These are phyloP conservation scores for Florisuga fusca DNA, from an alignment of 2,797 vertebrate species.

Conservation along the genomic window DNA sequence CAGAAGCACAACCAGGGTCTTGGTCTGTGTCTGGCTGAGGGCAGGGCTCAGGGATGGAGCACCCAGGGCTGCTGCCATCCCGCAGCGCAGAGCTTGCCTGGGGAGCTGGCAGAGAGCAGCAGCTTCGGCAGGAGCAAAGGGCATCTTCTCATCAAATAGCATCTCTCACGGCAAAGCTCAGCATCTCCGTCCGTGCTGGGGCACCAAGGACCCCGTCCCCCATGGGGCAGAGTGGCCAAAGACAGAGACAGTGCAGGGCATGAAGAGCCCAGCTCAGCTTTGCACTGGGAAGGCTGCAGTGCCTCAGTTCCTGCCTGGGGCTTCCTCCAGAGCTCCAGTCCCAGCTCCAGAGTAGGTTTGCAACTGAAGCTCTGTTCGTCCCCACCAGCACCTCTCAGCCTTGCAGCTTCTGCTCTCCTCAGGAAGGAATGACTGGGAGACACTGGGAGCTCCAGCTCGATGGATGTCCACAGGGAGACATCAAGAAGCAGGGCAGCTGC, in stretches of 20 bases:
- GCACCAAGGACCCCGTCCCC: rapidly evolving
- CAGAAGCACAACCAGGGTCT: rapidly evolving
- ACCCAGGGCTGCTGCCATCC: neutral
- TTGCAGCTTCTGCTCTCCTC: neutral
- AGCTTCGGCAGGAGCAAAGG: neutral
- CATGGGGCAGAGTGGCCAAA: rapidly evolving
- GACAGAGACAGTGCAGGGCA: rapidly evolving
- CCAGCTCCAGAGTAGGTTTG: neutral
- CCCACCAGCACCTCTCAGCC: neutral
- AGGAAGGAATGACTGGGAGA: neutral
- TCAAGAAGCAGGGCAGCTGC: neutral
- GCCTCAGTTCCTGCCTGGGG: neutral
- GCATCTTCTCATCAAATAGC: neutral
- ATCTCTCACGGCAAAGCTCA: neutral
- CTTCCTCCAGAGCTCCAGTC: neutral
- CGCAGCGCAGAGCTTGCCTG: neutral
- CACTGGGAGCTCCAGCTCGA: neutral
- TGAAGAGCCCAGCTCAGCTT: rapidly evolving
- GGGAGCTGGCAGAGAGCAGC: neutral
- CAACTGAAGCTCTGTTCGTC: neutral
- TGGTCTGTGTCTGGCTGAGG: neutral
- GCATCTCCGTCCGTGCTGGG: neutral
- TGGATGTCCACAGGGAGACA: neutral
- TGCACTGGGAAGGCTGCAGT: neutral
- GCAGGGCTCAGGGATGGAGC: neutral